phyloP scores from a whole-genome alignment of 2,113 vertebrate genomes.

The Epinephelus cyanopodus region DNA sequence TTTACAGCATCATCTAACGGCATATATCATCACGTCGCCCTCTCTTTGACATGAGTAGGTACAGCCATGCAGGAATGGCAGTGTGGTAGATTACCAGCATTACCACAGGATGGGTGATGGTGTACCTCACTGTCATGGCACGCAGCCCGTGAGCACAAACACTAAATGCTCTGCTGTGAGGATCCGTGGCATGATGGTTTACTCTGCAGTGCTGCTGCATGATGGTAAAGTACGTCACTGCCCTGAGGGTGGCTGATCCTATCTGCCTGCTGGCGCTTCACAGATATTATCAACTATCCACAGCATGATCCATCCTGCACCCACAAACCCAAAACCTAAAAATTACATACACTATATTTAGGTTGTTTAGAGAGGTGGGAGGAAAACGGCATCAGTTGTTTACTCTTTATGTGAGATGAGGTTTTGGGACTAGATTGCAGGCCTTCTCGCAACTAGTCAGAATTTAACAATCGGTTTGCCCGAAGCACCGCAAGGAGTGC shows the following conservation, averaged over 20 bases:
- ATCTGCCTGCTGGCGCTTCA: conserved; percentile 59
- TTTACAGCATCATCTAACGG: not conserved
- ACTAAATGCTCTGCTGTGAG: conserved; percentile 15
- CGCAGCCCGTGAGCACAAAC: not conserved
- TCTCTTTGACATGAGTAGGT: conserved; percentile 7
- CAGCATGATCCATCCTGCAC: conserved; percentile 49
- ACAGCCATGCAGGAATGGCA: conserved; percentile 2
- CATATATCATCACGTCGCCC: not conserved
- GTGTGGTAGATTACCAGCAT: conserved; percentile 35
- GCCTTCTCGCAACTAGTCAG: conserved; percentile 28
- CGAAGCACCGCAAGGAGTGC: conserved; percentile 3
- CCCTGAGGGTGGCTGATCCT: conserved; percentile 43
- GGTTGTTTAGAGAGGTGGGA: conserved; percentile 30
- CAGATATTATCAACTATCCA: conserved; percentile 67
- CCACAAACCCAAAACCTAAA: conserved; percentile 60
- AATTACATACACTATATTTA: conserved; percentile 62
- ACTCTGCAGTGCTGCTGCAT: conserved; percentile 43
- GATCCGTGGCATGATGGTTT: conserved; percentile 25
- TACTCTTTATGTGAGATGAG: conserved; percentile 34
- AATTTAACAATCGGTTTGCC: conserved; percentile 43
- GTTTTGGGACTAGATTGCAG: conserved; percentile 31
- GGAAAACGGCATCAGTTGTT: conserved; percentile 36
- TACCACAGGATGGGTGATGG: conserved; percentile 45
- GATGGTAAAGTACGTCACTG: conserved; percentile 57
- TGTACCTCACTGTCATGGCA: conserved; percentile 25